Evolutionary conservation across 2,888 invertebrate genomes (phyloP).

Genomic region (Agrilus biguttatus): DNA sequence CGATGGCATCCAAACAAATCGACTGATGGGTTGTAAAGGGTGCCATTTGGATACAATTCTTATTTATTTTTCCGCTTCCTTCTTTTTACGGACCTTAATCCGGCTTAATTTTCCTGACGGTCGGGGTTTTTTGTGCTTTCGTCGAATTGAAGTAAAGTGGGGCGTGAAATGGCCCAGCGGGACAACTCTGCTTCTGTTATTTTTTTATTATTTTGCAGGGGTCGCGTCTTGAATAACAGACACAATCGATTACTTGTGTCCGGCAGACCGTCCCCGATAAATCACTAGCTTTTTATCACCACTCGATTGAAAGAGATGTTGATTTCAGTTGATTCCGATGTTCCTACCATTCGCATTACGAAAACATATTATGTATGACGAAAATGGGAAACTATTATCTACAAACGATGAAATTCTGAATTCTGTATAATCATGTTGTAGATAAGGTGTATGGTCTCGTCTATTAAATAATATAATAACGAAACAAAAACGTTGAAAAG

Average conservation of each 20-base stretch:
- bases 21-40: slow-evolving; percentile 1
- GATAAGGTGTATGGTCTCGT: no score
- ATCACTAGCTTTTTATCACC: no score
- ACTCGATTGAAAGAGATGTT: no score
- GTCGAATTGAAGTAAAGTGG: slow-evolving; percentile 10
- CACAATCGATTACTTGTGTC: slow-evolving; percentile 10
- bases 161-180: slow-evolving; percentile 12
- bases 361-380: no score
- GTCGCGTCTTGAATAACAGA: slow-evolving; percentile 8
- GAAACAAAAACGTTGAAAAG: no score
- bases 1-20: no score
- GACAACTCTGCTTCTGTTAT: slow-evolving; percentile 8
- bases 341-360: no score
- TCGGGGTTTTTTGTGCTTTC: slow-evolving; percentile 9
- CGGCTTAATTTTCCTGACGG: slow-evolving; percentile 29
- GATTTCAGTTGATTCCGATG: no score
- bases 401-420: no score
- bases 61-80: slow-evolving; percentile 34
- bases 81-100: slow-evolving; percentile 24
- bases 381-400: no score
- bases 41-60: slow-evolving; percentile 18
- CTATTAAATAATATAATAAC: no score
- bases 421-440: no score
- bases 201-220: slow-evolving; percentile 10
- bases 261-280: slow-evolving; percentile 1